A percentile compares a stretch with the other conserved stretches of the same genome.
These are phyloP conservation scores for Apus apus DNA, from an alignment of 2,113 vertebrate species.

Conservation along the genomic window DNA sequence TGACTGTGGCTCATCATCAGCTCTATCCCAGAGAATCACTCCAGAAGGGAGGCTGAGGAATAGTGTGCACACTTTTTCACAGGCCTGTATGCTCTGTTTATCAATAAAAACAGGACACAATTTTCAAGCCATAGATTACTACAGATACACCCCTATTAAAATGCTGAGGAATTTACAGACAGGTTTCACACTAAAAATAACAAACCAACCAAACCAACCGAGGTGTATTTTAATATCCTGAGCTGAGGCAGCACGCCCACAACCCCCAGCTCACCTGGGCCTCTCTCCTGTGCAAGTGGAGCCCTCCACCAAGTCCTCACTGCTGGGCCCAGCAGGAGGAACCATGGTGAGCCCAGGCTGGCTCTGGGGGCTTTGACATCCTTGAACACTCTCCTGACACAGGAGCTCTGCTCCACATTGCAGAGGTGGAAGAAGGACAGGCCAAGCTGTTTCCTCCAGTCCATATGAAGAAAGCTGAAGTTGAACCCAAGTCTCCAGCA, in stretches of 20 bases:
- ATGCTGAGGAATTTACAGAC: neutral
- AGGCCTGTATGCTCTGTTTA: neutral
- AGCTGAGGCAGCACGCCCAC: neutral
- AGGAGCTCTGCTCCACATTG: neutral
- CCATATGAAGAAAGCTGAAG: neutral
- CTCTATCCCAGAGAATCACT: neutral
- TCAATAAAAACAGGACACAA: rapidly evolving
- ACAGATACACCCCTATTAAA: neutral
- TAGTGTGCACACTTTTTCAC: neutral
- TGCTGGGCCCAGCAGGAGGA: no score
- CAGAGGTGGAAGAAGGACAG: neutral
- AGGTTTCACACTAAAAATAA: neutral
- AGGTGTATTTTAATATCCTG: neutral
- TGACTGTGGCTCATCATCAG: neutral
- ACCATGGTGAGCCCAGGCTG: neutral
- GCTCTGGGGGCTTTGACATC: no score
- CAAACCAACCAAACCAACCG: neutral
- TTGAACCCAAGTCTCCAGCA: neutral
- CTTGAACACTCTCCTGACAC: rapidly evolving
- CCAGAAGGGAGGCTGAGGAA: neutral
- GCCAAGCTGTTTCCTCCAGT: neutral
- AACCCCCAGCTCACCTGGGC: rapidly evolving
- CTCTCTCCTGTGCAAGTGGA: neutral
- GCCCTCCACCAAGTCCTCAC: no score
- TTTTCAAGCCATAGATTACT: neutral